Conservation (phyloP, 2,113 vertebrate genomes). For the Clinocottus analis region DNA sequence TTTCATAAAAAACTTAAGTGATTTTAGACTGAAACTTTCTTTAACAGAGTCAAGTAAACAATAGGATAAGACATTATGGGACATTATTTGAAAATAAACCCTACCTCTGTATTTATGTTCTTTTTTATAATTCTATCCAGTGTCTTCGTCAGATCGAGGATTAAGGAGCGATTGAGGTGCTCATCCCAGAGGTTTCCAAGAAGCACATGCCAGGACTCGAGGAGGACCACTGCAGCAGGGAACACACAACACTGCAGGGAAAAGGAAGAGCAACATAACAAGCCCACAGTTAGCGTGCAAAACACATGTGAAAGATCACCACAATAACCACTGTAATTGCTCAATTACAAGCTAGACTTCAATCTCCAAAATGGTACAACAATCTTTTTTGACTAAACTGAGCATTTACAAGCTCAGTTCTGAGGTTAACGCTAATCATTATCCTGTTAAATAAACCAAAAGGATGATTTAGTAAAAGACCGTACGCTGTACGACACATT, state of each 20-base stretch:
- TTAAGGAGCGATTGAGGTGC: constrained; percentile 74
- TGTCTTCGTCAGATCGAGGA: constrained; percentile 67
- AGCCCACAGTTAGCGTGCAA: constrained; percentile 17
- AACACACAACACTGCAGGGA: constrained; percentile 82
- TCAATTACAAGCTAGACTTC: not conserved
- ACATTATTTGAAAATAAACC: not conserved
- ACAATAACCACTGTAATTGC: constrained; percentile 28
- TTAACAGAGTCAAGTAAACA: not conserved
- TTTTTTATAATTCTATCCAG: constrained; percentile 71
- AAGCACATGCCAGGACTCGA: constrained; percentile 79
- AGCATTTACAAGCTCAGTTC: not conserved
- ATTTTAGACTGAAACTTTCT: not conserved
- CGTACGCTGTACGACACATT: not conserved
- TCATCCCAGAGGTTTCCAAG: constrained; percentile 74
- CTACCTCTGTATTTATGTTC: constrained; percentile 68
- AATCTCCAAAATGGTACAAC: too few species aligned
- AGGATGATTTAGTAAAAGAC: not conserved
- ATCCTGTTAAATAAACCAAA: not conserved
- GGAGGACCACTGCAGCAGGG: constrained; percentile 76
- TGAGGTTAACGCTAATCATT: not conserved
- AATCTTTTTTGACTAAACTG: not conserved
- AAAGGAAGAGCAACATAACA: constrained; percentile 17
- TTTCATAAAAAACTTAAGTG: not conserved
- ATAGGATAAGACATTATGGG: not conserved
- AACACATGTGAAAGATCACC: constrained; percentile 20